A percentile compares a stretch with the other conserved stretches of the same genome.
These are phyloP conservation scores for Irena cyanogastra DNA, from an alignment of 2,113 vertebrate species.

Conservation along the genomic window DNA sequence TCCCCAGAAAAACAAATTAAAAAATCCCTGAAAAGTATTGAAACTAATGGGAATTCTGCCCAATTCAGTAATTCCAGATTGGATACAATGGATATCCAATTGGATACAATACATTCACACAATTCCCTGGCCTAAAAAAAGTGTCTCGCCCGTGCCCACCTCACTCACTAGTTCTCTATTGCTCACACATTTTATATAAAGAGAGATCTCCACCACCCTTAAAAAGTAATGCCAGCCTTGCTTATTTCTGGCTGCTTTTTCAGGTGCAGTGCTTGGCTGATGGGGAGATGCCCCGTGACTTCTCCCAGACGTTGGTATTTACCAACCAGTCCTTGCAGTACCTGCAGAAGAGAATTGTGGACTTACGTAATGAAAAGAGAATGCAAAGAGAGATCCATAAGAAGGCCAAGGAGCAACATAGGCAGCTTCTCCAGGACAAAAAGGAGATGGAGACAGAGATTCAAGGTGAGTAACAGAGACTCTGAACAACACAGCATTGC, in stretches of 20 bases:
- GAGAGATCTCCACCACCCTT: neutral
- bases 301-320: slow-evolving; percentile 81
- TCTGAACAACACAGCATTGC: neutral
- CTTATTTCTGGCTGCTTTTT: neutral
- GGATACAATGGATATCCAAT: neutral
- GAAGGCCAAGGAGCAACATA: slow-evolving; percentile 73
- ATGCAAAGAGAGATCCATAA: slow-evolving; percentile 75
- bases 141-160: neutral
- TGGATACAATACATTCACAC: neutral
- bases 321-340: slow-evolving; percentile 67
- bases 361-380: slow-evolving; percentile 77
- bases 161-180: neutral
- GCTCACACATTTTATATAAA: neutral
- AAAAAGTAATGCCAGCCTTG: neutral
- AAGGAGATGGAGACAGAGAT: slow-evolving; percentile 77
- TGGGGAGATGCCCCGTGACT: slow-evolving; percentile 70
- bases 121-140: neutral
- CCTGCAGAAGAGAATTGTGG: slow-evolving; percentile 76
- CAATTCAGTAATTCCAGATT: neutral
- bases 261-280: slow-evolving; percentile 81
- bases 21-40: neutral
- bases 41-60: neutral
- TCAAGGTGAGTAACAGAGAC: slow-evolving; percentile 66
- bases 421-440: slow-evolving; percentile 75
- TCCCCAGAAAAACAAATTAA: neutral